Conservation (phyloP, 2,113 vertebrate genomes). For the Rhea americana region DNA sequence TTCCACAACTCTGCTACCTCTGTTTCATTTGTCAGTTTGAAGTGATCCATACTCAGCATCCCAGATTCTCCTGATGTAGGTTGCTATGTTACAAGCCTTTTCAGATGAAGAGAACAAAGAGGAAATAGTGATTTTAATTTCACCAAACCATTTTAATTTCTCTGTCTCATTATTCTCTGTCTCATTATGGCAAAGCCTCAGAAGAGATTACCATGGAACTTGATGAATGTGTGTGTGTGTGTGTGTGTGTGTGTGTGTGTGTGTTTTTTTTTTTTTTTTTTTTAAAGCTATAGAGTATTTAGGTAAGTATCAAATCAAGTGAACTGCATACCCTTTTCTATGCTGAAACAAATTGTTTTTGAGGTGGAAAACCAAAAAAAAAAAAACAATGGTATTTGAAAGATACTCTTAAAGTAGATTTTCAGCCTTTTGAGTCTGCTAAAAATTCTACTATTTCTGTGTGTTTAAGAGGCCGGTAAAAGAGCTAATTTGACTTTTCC, state of each 20-base stretch:
- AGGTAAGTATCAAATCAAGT: not conserved
- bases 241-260: not conserved
- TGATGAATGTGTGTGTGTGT: not conserved
- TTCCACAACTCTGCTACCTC: not conserved
- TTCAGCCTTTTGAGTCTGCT: not conserved
- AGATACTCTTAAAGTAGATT: not conserved
- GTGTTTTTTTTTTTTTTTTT: no score
- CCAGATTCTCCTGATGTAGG: not conserved
- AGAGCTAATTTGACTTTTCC: not conserved
- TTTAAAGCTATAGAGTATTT: no score
- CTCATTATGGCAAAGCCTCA: not conserved
- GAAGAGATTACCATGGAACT: not conserved
- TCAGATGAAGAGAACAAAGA: not conserved
- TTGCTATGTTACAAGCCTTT: not conserved
- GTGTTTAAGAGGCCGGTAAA: not conserved
- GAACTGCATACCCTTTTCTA: not conserved
- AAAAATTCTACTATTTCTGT: not conserved
- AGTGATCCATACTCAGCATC: not conserved
- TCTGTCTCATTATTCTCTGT: not conserved
- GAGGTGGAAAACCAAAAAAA: not conserved
- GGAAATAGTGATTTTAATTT: not conserved
- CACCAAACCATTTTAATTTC: not conserved
- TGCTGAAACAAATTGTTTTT: not conserved
- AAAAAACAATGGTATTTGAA: not conserved
- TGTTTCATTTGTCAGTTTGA: accelerated